Evolutionary conservation across 2,113 vertebrate species (phyloP).

Genomic region (Argyrosomus japonicus): DNA sequence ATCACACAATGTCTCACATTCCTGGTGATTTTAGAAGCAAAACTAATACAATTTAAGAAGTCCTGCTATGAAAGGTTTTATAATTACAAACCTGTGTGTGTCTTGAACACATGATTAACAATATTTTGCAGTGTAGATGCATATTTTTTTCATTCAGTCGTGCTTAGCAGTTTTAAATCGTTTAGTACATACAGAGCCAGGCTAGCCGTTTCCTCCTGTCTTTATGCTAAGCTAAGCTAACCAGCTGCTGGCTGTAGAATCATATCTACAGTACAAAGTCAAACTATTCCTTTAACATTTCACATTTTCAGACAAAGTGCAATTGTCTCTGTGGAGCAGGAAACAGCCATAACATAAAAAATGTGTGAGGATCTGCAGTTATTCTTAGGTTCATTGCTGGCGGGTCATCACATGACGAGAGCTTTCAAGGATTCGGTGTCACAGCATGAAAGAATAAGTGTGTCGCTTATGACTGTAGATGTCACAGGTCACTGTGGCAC

Average conservation of each 20-base stretch:
- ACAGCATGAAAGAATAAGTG: not conserved
- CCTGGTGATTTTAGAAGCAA: constrained; percentile 20
- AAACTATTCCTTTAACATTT: not conserved
- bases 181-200: not conserved
- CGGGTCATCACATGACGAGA: constrained; percentile 8
- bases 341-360: not conserved
- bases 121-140: not conserved
- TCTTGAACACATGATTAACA: not conserved
- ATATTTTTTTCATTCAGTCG: constrained; percentile 4
- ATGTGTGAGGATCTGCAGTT: not conserved
- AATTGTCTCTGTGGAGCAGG: not conserved
- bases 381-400: not conserved
- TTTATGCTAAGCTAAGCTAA: not conserved
- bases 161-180: not conserved
- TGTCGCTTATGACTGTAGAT: constrained; percentile 9
- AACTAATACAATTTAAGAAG: not conserved
- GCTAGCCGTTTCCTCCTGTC: not conserved
- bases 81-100: constrained; percentile 1
- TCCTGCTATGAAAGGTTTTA: not conserved
- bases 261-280: not conserved
- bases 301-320: not conserved
- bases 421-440: constrained; percentile 4
- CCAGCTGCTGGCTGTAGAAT: not conserved
- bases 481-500: constrained; percentile 6
- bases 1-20: constrained; percentile 32